Evolutionary conservation across 2,888 invertebrate species (phyloP), one percentile per base, ranked within the genome.

Genomic region (Coelinius sp.): DNA sequence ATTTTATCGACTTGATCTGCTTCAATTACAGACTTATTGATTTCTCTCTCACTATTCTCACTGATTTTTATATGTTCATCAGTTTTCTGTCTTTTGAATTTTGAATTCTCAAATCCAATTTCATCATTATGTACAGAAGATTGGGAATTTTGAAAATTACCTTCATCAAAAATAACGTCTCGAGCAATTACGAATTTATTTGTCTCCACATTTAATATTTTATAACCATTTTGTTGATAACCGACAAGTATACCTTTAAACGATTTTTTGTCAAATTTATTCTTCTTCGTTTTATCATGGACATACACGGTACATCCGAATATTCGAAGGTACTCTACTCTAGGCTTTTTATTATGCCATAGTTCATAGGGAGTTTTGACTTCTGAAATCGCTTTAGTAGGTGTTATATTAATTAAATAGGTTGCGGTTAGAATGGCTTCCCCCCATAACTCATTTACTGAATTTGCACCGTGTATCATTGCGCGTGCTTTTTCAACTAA

Each of bases 381-480:
- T 5, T 17, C 8, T 59, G 7, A 20, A 17, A 59, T 20, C 17
- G 59, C 59, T 59, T 35, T 59, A 17, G 59, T 59, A 2, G 35
- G 35, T 0, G 66, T 70, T 56, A 44, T 20, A 64, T 72, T 74
- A 22, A 64, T 38, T 24, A 75, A 67, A 63, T 67, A 73, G 7
- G 71, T 53, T n/a, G 75, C 68, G 41, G 74, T 74, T 25, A 63
- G n/a, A 22, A 74, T 64, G 14, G 74, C 74, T 46, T 71, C 66
- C 0, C 20, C 35, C 59, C 59, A 35, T 6, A 59, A 59, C 17
- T 53, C 25, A 22, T 53, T 53, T 5, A 22, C 6, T 27, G 49
- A 27, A 31, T 20, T 14, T 8, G 46, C 27, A 31, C 17, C 66
- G 17, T 27, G 49, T 20, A 66, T 17, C 66, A 66, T 66, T 10